Percentiles rank a stretch among this genome's conserved stretches.
Evolutionary conservation across 2,888 invertebrate genomes (phyloP).

Genomic region (Diachrysia chrysitis): DNA sequence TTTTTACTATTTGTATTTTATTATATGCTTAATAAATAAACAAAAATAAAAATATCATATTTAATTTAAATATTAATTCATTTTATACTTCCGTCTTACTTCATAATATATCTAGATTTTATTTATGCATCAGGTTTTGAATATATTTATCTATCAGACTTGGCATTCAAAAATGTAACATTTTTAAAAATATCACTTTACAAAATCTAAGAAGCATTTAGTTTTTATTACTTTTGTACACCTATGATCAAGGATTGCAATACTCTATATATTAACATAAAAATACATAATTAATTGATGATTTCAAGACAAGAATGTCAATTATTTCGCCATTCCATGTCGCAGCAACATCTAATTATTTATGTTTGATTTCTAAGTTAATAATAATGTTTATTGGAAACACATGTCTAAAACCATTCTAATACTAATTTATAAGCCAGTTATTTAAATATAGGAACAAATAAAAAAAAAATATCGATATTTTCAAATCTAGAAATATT

Average conservation of each 20-base stretch:
- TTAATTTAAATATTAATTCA: too few species aligned
- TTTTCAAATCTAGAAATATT: background rate
- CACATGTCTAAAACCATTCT: conserved; percentile 10
- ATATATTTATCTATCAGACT: too few species aligned
- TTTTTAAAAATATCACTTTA: too few species aligned
- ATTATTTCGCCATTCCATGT: conserved; percentile 28
- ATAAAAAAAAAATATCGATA: conserved; percentile 6
- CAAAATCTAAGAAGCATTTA: too few species aligned
- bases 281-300: conserved; percentile 18
- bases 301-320: conserved; percentile 33
- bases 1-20: too few species aligned
- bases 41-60: too few species aligned
- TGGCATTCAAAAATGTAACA: too few species aligned
- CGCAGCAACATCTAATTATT: conserved; percentile 14
- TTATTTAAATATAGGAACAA: conserved; percentile 21
- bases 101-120: too few species aligned
- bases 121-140: too few species aligned
- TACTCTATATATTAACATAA: conserved; percentile 9
- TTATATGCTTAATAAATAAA: too few species aligned
- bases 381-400: background rate
- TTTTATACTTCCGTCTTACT: too few species aligned
- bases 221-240: too few species aligned
- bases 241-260: conserved; percentile 13
- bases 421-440: conserved; percentile 26
- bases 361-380: conserved; percentile 12